Percentiles rank a stretch among this genome's conserved stretches.
These are phyloP conservation scores for Acinonyx jubatus DNA, from an alignment of 2,113 vertebrate genomes.

Conservation along the genomic window DNA sequence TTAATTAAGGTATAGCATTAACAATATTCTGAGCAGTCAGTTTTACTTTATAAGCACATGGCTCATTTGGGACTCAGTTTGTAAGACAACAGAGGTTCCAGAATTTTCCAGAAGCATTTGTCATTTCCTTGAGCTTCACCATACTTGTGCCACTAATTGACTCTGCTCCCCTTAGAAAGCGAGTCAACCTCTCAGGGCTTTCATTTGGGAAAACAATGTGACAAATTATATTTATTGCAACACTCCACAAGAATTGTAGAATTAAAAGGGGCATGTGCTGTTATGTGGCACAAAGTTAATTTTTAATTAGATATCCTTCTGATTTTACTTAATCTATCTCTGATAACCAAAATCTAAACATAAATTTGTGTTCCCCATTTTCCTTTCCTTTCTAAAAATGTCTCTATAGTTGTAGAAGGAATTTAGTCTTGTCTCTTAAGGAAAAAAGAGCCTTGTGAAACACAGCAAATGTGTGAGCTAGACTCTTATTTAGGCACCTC, in stretches of 20 bases:
- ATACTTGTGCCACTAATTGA: background rate
- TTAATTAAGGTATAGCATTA: background rate
- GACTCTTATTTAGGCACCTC: background rate
- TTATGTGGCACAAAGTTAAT: background rate
- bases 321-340: background rate
- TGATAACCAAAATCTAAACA: background rate
- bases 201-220: background rate
- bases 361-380: background rate
- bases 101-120: slow-evolving; percentile 15
- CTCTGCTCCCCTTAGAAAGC: background rate
- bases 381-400: background rate
- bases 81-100: background rate
- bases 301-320: background rate
- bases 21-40: background rate
- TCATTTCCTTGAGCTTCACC: background rate
- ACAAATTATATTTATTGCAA: background rate
- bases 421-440: background rate
- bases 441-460: background rate
- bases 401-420: background rate
- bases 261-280: background rate
- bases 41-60: background rate
- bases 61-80: background rate
- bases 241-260: background rate
- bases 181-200: background rate
- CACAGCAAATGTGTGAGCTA: background rate